Evolutionary conservation across 2,797 vertebrate species (phyloP).

Genomic region (Nannoperca australis): DNA sequence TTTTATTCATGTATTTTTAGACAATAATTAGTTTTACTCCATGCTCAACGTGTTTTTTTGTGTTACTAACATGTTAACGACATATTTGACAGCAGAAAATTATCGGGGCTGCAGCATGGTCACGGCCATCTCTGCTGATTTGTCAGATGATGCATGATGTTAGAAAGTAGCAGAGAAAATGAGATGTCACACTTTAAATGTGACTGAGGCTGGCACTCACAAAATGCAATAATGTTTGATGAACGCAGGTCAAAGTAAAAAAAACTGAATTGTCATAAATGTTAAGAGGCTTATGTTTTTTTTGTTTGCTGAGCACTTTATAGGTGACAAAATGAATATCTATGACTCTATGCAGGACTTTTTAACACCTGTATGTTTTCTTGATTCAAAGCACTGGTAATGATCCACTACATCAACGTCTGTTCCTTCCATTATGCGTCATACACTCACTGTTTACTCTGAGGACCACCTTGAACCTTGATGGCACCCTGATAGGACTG

Average conservation of each 20-base stretch:
- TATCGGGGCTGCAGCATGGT: slow-evolving; percentile 9
- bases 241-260: slow-evolving; percentile 44
- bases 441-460: slow-evolving; percentile 4
- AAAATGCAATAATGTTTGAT: slow-evolving; percentile 55
- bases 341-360: slow-evolving; percentile 22
- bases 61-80: slow-evolving; percentile 30
- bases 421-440: background rate
- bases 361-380: slow-evolving; percentile 37
- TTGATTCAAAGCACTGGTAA: slow-evolving; percentile 42
- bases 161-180: slow-evolving; percentile 48
- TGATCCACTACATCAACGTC: background rate
- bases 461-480: slow-evolving; percentile 7
- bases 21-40: slow-evolving; percentile 2
- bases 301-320: slow-evolving; percentile 34
- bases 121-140: slow-evolving; percentile 41
- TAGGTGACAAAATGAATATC: slow-evolving; percentile 45
- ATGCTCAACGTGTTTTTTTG: background rate
- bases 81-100: slow-evolving; percentile 32
- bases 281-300: slow-evolving; percentile 19
- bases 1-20: background rate
- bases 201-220: slow-evolving; percentile 42
- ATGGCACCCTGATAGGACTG: background rate
- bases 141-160: slow-evolving; percentile 34
- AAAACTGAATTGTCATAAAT: slow-evolving; percentile 36
- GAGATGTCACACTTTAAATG: slow-evolving; percentile 56